A percentile compares a stretch with the other conserved stretches of the same genome.
phyloP scores from a whole-genome alignment of 2,797 vertebrate species.

The Gallirallus australis region DNA sequence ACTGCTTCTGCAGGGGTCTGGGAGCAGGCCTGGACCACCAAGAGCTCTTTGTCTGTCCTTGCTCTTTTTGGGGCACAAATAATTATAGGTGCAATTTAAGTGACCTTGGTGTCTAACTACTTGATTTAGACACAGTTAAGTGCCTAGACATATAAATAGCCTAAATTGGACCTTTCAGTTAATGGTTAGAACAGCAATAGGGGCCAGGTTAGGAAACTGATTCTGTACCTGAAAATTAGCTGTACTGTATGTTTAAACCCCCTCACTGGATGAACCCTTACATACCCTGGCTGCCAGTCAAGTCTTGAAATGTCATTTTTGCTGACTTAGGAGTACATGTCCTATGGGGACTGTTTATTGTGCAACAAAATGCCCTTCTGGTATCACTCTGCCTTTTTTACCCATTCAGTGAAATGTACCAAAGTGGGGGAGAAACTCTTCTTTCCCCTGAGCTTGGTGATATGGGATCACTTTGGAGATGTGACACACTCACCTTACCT shows the following conservation, averaged over 20 bases:
- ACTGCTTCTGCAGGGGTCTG: not conserved
- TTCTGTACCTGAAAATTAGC: constrained; percentile 5
- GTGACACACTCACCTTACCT: not conserved
- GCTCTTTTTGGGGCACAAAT: not conserved
- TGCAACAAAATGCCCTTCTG: not conserved
- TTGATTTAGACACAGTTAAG: constrained; percentile 30
- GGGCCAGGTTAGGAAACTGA: not conserved
- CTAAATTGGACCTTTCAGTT: constrained; percentile 22
- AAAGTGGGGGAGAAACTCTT: not conserved
- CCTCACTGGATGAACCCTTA: not conserved
- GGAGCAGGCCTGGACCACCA: not conserved
- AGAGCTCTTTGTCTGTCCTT: constrained; percentile 2
- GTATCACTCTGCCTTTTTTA: not conserved
- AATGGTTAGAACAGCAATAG: not conserved
- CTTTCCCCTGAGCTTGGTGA: not conserved
- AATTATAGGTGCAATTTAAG: constrained; percentile 21
- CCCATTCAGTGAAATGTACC: not conserved
- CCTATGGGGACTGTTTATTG: not conserved
- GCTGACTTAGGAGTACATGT: not conserved
- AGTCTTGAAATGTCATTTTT: constrained; percentile 1
- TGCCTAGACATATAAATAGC: constrained; percentile 2
- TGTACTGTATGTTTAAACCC: not conserved
- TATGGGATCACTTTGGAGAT: not conserved
- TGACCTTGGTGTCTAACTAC: not conserved
- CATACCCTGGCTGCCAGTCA: not conserved